Conservation (phyloP, 92 coral and sea anemone species). For the Virgularia gustaviana region DNA sequence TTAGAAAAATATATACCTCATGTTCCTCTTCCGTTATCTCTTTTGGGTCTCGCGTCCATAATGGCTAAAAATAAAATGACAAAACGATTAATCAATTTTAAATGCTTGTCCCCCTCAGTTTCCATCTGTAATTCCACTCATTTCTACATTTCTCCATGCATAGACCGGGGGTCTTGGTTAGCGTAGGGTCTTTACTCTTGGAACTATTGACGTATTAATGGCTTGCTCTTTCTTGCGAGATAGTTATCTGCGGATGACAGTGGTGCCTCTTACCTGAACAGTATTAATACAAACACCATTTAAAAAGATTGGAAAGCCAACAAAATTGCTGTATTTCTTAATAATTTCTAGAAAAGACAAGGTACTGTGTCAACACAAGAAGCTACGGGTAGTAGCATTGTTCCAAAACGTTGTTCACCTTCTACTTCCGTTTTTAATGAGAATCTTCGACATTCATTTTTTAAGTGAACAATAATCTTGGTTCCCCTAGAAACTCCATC, state of each 20-base stretch:
- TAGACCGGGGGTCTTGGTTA: too few relatives aligned
- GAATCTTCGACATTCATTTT: constrained; percentile 77
- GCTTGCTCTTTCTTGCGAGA: too few relatives aligned
- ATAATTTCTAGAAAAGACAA: constrained; percentile 63
- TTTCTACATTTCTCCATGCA: too few relatives aligned
- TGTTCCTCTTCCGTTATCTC: constrained; percentile 69
- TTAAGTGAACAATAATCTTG: constrained; percentile 77
- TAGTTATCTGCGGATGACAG: too few relatives aligned
- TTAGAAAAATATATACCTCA: constrained; percentile 55
- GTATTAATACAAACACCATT: constrained; percentile 93
- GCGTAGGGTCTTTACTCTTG: too few relatives aligned
- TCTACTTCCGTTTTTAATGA: constrained; percentile 87
- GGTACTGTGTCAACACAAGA: background rate
- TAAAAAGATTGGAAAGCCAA: constrained; percentile 88
- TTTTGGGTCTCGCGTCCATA: constrained; percentile 89
- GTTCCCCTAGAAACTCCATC: constrained; percentile 91
- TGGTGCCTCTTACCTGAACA: constrained; percentile 75
- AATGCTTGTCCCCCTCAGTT: too few relatives aligned
- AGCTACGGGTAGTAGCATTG: background rate
- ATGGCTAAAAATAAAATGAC: constrained; percentile 79
- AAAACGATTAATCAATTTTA: too few relatives aligned
- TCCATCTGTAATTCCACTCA: too few relatives aligned
- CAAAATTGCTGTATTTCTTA: constrained; percentile 93
- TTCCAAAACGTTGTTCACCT: constrained; percentile 47
- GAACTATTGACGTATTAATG: too few relatives aligned